A percentile compares a stretch with the other conserved stretches of the same genome.
phyloP scores from a whole-genome alignment of 2,113 vertebrate species.

The Oryzias melastigma region DNA sequence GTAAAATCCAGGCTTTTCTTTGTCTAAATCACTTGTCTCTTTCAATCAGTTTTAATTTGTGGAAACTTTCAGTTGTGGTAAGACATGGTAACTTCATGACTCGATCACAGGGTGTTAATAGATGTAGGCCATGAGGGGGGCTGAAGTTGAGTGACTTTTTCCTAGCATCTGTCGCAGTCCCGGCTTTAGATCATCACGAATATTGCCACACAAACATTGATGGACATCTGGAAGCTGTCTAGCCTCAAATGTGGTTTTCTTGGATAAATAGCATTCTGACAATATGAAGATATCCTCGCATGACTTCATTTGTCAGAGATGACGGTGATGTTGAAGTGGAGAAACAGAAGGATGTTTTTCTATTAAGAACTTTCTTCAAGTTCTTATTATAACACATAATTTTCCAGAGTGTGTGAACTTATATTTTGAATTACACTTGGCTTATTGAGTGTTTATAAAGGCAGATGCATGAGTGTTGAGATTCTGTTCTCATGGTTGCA shows the following conservation, averaged over 20 bases:
- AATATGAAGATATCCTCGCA: background rate
- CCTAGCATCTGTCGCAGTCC: slow-evolving; percentile 7
- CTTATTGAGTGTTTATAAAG: too few species aligned
- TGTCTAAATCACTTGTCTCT: too few species aligned
- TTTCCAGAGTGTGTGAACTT: too few species aligned
- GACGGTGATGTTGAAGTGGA: too few species aligned
- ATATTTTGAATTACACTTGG: too few species aligned
- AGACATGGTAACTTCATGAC: background rate
- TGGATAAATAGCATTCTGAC: background rate
- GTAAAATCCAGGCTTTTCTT: too few species aligned
- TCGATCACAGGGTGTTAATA: background rate
- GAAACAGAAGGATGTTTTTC: too few species aligned
- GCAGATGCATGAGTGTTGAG: too few species aligned
- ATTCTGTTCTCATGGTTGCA: too few species aligned
- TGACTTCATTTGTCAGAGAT: background rate
- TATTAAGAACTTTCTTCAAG: too few species aligned
- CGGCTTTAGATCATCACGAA: background rate
- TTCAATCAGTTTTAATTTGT: too few species aligned
- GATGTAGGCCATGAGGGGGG: background rate
- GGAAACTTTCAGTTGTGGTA: background rate
- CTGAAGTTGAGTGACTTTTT: background rate
- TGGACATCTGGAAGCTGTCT: slow-evolving; percentile 8
- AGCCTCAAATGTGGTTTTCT: background rate
- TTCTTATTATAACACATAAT: too few species aligned
- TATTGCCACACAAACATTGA: background rate